Percentiles rank a stretch among this genome's conserved stretches.
Evolutionary conservation across 2,113 vertebrate genomes (phyloP).

Genomic region (Oryzias woworae): DNA sequence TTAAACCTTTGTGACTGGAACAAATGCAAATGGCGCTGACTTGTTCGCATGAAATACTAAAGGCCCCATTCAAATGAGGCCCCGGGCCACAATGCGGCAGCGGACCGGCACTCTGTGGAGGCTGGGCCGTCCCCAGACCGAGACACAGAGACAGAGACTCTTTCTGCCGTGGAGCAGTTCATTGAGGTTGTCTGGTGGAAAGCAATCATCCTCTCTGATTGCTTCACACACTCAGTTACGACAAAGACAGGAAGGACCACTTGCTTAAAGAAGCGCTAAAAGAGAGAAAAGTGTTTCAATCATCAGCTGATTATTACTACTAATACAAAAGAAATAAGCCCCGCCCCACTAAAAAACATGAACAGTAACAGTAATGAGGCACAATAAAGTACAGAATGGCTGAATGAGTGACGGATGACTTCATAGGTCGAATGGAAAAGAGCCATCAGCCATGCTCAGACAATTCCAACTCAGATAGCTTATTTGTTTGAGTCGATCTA

Average conservation of each 20-base stretch:
- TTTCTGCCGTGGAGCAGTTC: slow-evolving; percentile 49
- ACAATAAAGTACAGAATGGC: background rate
- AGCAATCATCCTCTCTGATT: slow-evolving; percentile 51
- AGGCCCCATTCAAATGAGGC: slow-evolving; percentile 87
- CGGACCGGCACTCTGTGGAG: slow-evolving; percentile 72
- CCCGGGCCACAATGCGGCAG: slow-evolving; percentile 83
- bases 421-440: slow-evolving; percentile 23
- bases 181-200: slow-evolving; percentile 54
- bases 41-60: slow-evolving; percentile 88
- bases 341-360: background rate
- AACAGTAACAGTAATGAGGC: slow-evolving; percentile 1
- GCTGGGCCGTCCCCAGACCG: slow-evolving; percentile 70
- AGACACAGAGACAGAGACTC: slow-evolving; percentile 66
- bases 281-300: background rate
- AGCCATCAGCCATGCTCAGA: background rate
- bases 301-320: slow-evolving; percentile 2
- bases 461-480: slow-evolving; percentile 22
- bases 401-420: slow-evolving; percentile 11
- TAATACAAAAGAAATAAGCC: background rate
- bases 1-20: slow-evolving; percentile 95
- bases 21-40: slow-evolving; percentile 95
- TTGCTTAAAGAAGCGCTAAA: background rate
- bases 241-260: background rate
- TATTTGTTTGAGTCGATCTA: slow-evolving; percentile 30
- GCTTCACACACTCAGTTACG: slow-evolving; percentile 19